Conservation (phyloP, 2,113 vertebrate species). For the Gymnarchus niloticus region DNA sequence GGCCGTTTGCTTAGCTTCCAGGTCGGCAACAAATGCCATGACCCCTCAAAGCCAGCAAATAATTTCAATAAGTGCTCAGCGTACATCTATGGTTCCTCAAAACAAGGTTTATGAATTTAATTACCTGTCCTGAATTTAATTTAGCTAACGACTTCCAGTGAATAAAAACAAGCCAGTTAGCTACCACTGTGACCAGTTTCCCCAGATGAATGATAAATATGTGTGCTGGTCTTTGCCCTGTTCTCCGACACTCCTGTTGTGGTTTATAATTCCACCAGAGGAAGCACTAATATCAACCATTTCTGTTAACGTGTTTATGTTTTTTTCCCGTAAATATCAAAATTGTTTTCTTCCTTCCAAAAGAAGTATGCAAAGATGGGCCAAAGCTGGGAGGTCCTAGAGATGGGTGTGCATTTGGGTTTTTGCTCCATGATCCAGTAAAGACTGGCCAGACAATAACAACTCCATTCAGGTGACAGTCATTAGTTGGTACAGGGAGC, state of each 20-base stretch:
- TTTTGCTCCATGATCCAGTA: neutral
- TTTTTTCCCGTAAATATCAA: neutral
- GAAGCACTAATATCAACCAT: neutral
- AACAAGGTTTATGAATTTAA: conserved; percentile 2
- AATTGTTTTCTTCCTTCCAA: neutral
- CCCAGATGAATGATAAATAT: neutral
- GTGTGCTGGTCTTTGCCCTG: neutral
- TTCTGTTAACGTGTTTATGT: neutral
- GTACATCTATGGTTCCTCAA: neutral
- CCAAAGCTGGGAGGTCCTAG: neutral
- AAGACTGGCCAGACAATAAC: neutral
- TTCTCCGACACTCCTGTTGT: neutral
- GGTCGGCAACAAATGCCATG: neutral
- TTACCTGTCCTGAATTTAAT: neutral
- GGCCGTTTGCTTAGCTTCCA: neutral
- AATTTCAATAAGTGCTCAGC: neutral
- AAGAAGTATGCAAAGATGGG: neutral
- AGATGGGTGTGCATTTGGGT: neutral
- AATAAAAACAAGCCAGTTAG: neutral
- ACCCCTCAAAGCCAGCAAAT: neutral
- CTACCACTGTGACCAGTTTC: neutral
- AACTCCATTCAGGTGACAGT: neutral
- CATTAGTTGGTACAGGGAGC: no score
- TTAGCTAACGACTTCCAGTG: neutral
- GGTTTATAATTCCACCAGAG: neutral